Evolutionary conservation across 1,140 invertebrate genomes (phyloP).

Genomic region (Popillia japonica): DNA sequence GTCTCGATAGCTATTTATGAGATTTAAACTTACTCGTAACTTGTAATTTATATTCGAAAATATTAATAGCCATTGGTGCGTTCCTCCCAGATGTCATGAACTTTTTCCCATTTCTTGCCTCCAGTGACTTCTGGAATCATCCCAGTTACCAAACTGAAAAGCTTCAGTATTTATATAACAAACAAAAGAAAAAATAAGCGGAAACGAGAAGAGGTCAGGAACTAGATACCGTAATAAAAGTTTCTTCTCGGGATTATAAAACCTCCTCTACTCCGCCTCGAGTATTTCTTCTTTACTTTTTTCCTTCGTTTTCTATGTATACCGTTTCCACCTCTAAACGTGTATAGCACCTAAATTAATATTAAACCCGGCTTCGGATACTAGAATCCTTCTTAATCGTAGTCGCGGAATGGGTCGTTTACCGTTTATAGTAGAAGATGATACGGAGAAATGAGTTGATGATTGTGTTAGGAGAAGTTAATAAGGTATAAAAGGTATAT

Average conservation of each 20-base stretch:
- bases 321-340: neutral
- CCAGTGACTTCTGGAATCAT: neutral
- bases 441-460: neutral
- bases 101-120: conserved; percentile 22
- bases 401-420: neutral
- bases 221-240: conserved; percentile 23
- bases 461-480: conserved; percentile 6
- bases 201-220: neutral
- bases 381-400: neutral
- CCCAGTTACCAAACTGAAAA: neutral
- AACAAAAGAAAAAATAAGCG: conserved; percentile 14
- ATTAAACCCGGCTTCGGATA: neutral
- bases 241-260: conserved; percentile 27
- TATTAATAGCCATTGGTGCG: conserved; percentile 16
- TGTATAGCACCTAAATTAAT: conserved; percentile 8
- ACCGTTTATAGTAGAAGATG: neutral
- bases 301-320: neutral
- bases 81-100: neutral
- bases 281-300: conserved; percentile 20
- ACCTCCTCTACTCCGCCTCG: neutral
- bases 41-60: conserved; percentile 18
- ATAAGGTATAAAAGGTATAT: conserved; percentile 11
- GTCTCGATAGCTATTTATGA: neutral
- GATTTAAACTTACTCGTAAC: neutral
- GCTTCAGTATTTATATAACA: conserved; percentile 24